Evolutionary conservation across 1,140 invertebrate genomes (phyloP), one percentile per base, ranked within the genome.

Genomic region (Cydia amplana): DNA sequence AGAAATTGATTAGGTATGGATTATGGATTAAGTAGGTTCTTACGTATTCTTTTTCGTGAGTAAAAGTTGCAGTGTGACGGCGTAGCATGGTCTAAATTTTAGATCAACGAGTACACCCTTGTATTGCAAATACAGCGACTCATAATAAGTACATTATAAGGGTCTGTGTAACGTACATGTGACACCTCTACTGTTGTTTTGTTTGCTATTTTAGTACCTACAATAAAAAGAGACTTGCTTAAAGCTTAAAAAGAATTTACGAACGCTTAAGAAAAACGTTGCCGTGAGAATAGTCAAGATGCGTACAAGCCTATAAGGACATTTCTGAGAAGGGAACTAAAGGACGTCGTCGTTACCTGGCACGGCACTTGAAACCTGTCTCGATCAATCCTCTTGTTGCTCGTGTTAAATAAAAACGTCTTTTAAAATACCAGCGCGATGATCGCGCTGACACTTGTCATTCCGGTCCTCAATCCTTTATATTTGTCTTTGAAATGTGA

Each of bases 401-500:
- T 92, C 90, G 85, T 89, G 85, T 91, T 90, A 87, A 91, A 92
- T 90, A 92, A 92, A 91, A 92, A 92, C 86, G 82, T 87, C 88
- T 89, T 79, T 91, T 89, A 89, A 92, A 90, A 91, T 92, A 89
- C 89, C 90, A 91, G 80, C 82, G 83, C 85, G 89, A 89, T 87
- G 89, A 87, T 81, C 83, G 78, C 83, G 80, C 84, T 90, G 88
- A 91, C 91, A 92, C 91, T 92, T 87, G 89, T 92, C 91, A 91
- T 91, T 89, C 89, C 85, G 88, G 84, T 86, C 82, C 84, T 87
- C 91, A 87, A 92, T 90, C 85, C 88, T 91, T 93, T 91, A 91
- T 91, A 90, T 93, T 93, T 93, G 91, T 93, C 91, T 93, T 92
- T 93, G 90, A 91, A 91, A 91, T 91, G 90, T 91, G 91, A 92